A percentile compares a stretch with the other conserved stretches of the same genome.
Evolutionary conservation across 2,797 vertebrate species (phyloP).

Genomic region (Strix occidentalis): DNA sequence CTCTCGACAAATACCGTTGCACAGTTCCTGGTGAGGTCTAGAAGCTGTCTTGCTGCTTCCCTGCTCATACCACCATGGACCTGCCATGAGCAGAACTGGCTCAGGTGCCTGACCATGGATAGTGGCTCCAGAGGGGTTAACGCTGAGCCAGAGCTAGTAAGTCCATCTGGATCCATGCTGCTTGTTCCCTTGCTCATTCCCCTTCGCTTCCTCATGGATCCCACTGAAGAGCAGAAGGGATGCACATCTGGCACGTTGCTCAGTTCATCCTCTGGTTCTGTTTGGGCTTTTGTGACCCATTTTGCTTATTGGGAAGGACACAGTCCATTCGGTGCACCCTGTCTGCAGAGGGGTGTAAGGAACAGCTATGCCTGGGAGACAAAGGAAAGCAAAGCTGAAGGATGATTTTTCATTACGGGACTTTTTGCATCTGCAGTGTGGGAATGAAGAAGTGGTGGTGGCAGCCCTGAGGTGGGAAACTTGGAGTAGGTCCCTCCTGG

Average conservation of each 20-base stretch:
- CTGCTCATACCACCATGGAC: not conserved
- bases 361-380: not conserved
- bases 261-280: not conserved
- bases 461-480: not conserved
- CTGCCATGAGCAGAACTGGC: not conserved
- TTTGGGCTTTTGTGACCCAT: not conserved
- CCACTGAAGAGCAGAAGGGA: not conserved
- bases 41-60: not conserved
- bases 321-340: accelerated
- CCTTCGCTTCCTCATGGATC: not conserved
- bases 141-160: not conserved
- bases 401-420: not conserved
- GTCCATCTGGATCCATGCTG: not conserved
- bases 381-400: not conserved
- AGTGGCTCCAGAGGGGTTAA: not conserved
- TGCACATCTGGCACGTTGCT: not conserved
- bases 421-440: not conserved
- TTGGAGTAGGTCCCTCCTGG: not conserved
- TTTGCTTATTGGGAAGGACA: not conserved
- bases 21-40: not conserved
- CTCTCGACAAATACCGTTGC: not conserved
- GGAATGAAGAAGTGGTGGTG: not conserved
- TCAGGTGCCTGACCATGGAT: not conserved
- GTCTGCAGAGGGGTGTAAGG: not conserved
- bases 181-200: not conserved